Base-by-base conservation (phyloP, 2,797 vertebrate genomes). In the Columba guinea region DNA sequence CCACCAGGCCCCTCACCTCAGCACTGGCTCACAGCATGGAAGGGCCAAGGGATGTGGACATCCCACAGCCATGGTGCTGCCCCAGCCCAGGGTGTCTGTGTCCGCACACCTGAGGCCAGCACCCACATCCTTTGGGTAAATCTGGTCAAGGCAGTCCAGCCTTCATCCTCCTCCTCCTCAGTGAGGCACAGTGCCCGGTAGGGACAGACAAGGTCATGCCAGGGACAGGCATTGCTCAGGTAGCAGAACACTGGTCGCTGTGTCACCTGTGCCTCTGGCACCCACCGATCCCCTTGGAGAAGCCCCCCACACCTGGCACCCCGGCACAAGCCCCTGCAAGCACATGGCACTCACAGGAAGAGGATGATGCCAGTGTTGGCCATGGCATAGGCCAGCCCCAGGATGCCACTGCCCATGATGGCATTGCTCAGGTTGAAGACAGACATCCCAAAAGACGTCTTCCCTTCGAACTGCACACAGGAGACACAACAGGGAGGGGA, bases 401-500 rank as follows among this genome's bases (percentile, higher is more conserved):
- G 98, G 97, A 99, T 99, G 75, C 99, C 99, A 20, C 99, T 99
- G 96, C 99, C 99, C 99, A 99, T 99, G 94, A 99, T 99, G 85
- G 99, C 99, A 8, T 99, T 99, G 90, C 99, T 99, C 94, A 99
- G 98, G 97, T 99, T 99, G 98, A 99, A 99, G 93, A 99, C 98
- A 0, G 99, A 99, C 99, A 99, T 99, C 76, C 99, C 99, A 0
- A 99, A 99, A 4, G 99, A 99, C 2, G 99, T 99, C 97, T 99
- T 99, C 93, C 99, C 99, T 98, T 99, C 99, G 37, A 99, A 99
- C 99, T 99, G 96, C 34, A 18, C 80, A 67, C 11, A 76, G 12
- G 34, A 73, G 73, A 82, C 62, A 56, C 20, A 46, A 34, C 0
- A 0, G 49, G 56, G 44, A 95, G 49, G 16, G 69, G 62, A 56